Evolutionary conservation across 2,113 vertebrate genomes (phyloP), one percentile per base, ranked within the genome.

Genomic region (Petromus typicus): DNA sequence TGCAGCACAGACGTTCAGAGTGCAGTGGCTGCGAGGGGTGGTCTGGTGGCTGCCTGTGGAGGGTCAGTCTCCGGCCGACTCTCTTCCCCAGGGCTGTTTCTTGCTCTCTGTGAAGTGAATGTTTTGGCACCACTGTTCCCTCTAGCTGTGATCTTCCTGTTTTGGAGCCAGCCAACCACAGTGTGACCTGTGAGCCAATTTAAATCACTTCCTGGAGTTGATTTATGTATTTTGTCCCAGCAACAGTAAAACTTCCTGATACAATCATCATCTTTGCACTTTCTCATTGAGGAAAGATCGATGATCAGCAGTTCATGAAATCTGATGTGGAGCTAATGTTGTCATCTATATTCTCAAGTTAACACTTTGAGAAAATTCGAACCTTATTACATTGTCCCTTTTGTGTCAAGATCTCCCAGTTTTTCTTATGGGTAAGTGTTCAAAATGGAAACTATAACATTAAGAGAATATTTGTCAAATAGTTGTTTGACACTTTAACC

Each of bases 301-400:
- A 7, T 75, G n/a, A n/a, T n/a, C n/a, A n/a, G n/a, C n/a, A 61
- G 18, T 89, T 59, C 30, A 76, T 86, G 63, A 91, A 93, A n/a
- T 84, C 7, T 69, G 16, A 10, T 32, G 4, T 75, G 61, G 27
- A 20, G 13, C 5, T 85, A 59, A 95, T 40, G 48, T 66, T 48
- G 12, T 87, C 78, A 30, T 71, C 69, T 87, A 45, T 57, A 64
- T 63, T 34, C 22, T 51, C 20, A 78, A 78, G 16, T 4, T 51
- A n/a, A 88, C 2, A 64, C 43, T 37, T 32, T 66, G 75, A 69
- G 54, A 90, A 78, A 71, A 57, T 43, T 63, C 2, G 22, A 57
- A 78, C 30, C 61, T 0, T 3, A 5, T 48, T 76, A 48, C 20
- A 37, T 90, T 66, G 17, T 51, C 78, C 16, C 18, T 66, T 71